Evolutionary conservation across 2,888 invertebrate genomes (phyloP).

Genomic region (Invenusta paracnida): DNA sequence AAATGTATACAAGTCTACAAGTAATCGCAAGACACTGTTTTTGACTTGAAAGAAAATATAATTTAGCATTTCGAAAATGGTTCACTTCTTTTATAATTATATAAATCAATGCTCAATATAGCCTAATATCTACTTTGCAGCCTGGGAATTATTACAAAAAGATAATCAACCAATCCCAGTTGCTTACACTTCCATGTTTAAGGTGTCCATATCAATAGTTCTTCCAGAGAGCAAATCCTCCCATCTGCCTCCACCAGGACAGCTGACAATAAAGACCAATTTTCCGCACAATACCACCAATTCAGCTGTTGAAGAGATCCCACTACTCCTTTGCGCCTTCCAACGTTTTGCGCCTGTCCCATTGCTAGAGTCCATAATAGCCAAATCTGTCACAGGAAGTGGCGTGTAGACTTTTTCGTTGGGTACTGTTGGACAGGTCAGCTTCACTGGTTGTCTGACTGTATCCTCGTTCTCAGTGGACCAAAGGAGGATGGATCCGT

Average conservation of each 20-base stretch:
- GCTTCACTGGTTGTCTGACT: not conserved
- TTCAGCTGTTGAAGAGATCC: no score
- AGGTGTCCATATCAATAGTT: not conserved
- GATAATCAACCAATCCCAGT: no score
- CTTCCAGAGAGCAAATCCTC: not conserved
- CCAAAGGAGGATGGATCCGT: not conserved
- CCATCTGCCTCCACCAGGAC: not conserved
- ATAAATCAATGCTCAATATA: no score
- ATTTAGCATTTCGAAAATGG: no score
- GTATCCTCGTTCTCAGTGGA: not conserved
- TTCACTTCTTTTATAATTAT: no score
- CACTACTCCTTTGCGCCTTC: no score
- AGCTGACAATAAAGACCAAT: not conserved
- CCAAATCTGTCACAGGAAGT: not conserved
- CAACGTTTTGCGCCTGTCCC: not conserved
- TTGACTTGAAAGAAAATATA: no score
- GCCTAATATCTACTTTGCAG: no score
- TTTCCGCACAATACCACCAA: not conserved
- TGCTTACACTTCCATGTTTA: no score
- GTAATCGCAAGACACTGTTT: no score
- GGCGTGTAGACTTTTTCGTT: not conserved
- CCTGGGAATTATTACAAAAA: no score
- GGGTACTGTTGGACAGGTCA: not conserved
- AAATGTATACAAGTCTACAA: no score
- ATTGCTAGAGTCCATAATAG: not conserved